phyloP scores from a whole-genome alignment of 2,797 vertebrate species.

The Trachurus trachurus region DNA sequence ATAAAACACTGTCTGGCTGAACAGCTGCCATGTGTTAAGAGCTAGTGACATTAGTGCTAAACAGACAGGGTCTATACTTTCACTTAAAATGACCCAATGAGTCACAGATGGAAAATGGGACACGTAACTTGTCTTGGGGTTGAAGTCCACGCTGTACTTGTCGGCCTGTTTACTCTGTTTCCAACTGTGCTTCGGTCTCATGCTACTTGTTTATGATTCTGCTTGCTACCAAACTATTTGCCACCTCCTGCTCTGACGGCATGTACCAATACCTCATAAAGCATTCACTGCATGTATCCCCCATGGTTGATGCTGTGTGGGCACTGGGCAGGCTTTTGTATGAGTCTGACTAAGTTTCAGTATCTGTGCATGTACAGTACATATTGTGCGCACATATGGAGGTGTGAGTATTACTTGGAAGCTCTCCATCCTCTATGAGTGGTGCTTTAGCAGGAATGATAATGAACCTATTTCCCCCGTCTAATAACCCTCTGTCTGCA shows the following conservation, averaged over 20 bases:
- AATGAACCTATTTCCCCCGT: slow-evolving; percentile 65
- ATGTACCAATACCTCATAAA: slow-evolving; percentile 5
- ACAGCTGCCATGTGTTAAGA: slow-evolving; percentile 58
- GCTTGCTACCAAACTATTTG: slow-evolving; percentile 4
- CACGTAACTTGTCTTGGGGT: slow-evolving; percentile 26
- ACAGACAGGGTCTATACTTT: slow-evolving; percentile 45
- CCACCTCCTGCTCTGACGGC: slow-evolving; percentile 13
- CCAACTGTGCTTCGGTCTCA: slow-evolving; percentile 1
- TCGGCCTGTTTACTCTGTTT: slow-evolving; percentile 40
- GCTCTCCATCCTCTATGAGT: slow-evolving; percentile 13
- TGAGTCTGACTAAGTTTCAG: slow-evolving; percentile 5
- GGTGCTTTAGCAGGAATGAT: slow-evolving; percentile 56
- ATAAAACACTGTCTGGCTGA: slow-evolving; percentile 29
- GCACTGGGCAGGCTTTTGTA: slow-evolving; percentile 4
- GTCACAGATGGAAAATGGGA: slow-evolving; percentile 63
- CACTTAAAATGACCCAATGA: slow-evolving; percentile 55
- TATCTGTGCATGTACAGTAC: background rate
- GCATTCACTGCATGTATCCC: background rate
- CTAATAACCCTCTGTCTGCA: slow-evolving; percentile 59
- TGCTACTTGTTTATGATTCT: slow-evolving; percentile 21
- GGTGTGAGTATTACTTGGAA: slow-evolving; percentile 44
- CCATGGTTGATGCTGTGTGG: background rate
- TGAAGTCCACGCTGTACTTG: slow-evolving; percentile 46
- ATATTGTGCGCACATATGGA: background rate
- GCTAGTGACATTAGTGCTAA: slow-evolving; percentile 46